phyloP scores from a whole-genome alignment of 2,113 vertebrate genomes.

The Prietella phreatophila region DNA sequence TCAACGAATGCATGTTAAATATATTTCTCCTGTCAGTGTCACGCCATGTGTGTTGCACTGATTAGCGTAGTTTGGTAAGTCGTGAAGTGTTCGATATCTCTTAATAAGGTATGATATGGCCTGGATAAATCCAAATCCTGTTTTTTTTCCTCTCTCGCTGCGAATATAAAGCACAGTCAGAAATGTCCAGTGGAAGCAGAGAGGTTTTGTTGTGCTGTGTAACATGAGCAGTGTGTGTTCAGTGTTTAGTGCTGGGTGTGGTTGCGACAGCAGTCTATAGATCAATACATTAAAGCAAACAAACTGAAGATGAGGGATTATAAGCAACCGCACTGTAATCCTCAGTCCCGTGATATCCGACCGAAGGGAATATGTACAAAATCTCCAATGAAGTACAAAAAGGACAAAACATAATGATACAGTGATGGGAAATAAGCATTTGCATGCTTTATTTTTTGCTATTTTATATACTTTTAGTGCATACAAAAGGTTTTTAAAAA shows the following conservation, averaged over 20 bases:
- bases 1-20: background rate
- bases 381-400: background rate
- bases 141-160: background rate
- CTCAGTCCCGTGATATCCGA: background rate
- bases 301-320: slow-evolving; percentile 11
- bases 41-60: background rate
- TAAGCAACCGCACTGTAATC: background rate
- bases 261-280: slow-evolving; percentile 19
- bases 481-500: too few relatives aligned
- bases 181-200: background rate
- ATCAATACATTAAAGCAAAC: slow-evolving; percentile 18
- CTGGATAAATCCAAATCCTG: background rate
- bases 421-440: background rate
- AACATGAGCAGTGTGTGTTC: slow-evolving; percentile 14
- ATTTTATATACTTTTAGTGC: background rate
- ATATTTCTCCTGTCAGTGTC: background rate
- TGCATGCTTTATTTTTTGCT: background rate
- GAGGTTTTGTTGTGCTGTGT: slow-evolving; percentile 19
- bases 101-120: background rate
- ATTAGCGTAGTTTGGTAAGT: background rate
- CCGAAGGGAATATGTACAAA: background rate
- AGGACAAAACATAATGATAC: background rate
- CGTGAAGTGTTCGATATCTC: background rate
- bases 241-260: slow-evolving; percentile 10
- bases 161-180: background rate